Percentiles rank a stretch among this genome's conserved stretches.
Conservation (phyloP, 2,113 vertebrate genomes). For the Panthera uncia region DNA sequence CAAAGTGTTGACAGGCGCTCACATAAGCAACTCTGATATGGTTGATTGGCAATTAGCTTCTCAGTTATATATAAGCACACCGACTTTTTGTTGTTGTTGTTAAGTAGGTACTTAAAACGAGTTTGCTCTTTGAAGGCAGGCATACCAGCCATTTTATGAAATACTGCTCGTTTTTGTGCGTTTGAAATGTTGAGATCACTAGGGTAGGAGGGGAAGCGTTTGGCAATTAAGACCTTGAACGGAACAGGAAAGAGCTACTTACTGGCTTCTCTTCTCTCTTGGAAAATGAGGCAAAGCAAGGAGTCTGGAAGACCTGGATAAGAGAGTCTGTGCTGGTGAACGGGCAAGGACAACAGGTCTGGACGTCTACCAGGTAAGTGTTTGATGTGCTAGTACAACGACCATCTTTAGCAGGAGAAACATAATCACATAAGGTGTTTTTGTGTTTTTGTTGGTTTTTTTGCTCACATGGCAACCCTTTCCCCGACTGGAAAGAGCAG, state of each 20-base stretch:
- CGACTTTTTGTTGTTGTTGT: neutral
- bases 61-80: neutral
- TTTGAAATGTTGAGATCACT: slow-evolving; percentile 32
- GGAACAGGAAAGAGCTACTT: neutral
- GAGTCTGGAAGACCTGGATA: neutral
- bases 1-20: neutral
- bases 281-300: neutral
- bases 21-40: slow-evolving; percentile 10
- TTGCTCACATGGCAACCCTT: neutral
- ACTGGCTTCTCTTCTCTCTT: neutral
- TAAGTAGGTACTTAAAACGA: neutral
- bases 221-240: neutral
- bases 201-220: neutral
- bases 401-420: neutral
- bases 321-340: neutral
- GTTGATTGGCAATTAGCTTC: slow-evolving; percentile 52
- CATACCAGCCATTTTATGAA: neutral
- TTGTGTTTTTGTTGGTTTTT: neutral
- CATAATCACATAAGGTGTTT: neutral
- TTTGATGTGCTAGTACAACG: neutral
- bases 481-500: neutral
- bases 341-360: neutral
- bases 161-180: neutral
- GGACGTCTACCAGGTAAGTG: neutral
- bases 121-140: slow-evolving; percentile 43